phyloP scores from a whole-genome alignment of 2,888 invertebrate genomes.

The Onthophagus sagittarius region DNA sequence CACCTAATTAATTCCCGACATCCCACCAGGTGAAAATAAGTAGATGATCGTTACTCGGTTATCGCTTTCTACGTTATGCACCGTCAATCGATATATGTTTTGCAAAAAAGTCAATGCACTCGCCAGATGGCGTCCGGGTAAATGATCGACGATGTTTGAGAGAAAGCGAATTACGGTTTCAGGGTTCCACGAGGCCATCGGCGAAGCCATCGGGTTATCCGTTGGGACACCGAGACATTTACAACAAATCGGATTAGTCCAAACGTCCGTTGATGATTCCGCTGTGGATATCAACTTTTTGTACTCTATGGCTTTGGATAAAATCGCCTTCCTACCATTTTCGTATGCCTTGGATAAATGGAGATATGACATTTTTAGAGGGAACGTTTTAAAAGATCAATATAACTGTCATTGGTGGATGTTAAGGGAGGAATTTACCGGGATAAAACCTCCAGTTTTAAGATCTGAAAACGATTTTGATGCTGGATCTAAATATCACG shows the following conservation, averaged over 20 bases:
- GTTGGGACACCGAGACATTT: constrained; percentile 82
- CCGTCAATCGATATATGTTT: background rate
- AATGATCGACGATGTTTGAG: background rate
- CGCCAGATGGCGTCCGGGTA: background rate
- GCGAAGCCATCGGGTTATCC: constrained; percentile 83
- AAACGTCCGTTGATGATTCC: constrained; percentile 75
- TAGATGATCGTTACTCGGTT: background rate
- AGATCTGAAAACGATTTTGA: constrained; percentile 88
- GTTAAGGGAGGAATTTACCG: constrained; percentile 79
- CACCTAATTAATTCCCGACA: background rate
- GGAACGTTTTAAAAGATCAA: constrained; percentile 67
- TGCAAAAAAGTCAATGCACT: background rate
- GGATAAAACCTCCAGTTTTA: constrained; percentile 79
- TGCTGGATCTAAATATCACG: constrained; percentile 88
- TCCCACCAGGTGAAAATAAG: background rate
- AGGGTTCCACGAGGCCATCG: constrained; percentile 92
- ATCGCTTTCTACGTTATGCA: background rate
- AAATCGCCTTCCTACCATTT: constrained; percentile 79
- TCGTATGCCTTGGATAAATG: constrained; percentile 80
- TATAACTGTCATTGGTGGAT: constrained; percentile 90
- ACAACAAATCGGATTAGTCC: constrained; percentile 75
- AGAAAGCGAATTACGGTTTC: constrained; percentile 24
- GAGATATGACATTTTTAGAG: constrained; percentile 82
- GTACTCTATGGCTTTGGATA: constrained; percentile 81
- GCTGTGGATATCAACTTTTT: constrained; percentile 82